phyloP scores from a whole-genome alignment of 2,113 vertebrate species.

The Notechis scutatus region DNA sequence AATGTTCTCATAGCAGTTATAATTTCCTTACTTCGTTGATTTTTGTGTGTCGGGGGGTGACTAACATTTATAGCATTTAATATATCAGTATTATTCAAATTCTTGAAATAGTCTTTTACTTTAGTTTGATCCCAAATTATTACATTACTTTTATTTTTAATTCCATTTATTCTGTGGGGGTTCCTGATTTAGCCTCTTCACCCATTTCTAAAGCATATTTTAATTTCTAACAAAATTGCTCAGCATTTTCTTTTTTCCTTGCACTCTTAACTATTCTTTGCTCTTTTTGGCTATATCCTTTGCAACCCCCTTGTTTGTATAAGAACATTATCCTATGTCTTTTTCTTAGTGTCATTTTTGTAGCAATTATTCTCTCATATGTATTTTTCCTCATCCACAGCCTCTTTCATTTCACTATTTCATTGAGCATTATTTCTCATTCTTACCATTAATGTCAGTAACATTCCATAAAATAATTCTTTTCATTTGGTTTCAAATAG shows the following conservation, averaged over 20 bases:
- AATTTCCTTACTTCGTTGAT: neutral
- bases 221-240: neutral
- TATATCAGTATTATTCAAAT: neutral
- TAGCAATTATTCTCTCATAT: neutral
- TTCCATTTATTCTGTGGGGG: neutral
- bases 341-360: neutral
- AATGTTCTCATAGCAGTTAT: neutral
- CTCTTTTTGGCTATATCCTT: neutral
- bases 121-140: neutral
- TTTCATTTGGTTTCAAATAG: neutral
- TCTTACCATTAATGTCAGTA: neutral
- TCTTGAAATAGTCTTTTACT: neutral
- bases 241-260: neutral
- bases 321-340: neutral
- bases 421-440: neutral
- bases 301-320: neutral
- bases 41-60: neutral
- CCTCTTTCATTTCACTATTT: neutral
- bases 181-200: neutral
- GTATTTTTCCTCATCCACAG: neutral
- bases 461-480: neutral
- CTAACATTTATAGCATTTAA: neutral
- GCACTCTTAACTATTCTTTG: neutral
- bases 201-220: neutral
- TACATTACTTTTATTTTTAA: neutral